A percentile compares a stretch with the other conserved stretches of the same genome.
These are phyloP conservation scores for Lanius ludovicianus DNA, from an alignment of 2,113 vertebrate genomes.

Conservation along the genomic window DNA sequence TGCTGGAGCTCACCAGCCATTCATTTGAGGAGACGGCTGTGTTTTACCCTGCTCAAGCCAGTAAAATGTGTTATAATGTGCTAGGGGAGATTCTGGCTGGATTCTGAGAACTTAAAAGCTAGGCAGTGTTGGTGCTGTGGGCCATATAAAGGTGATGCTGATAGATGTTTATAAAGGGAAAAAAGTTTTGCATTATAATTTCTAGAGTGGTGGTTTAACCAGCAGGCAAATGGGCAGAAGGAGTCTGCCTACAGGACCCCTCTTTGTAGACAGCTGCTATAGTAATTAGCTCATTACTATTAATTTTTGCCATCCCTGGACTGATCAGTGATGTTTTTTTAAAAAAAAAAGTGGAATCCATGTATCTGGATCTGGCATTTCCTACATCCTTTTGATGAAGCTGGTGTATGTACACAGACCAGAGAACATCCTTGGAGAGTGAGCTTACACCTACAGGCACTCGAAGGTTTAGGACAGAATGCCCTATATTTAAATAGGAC, in stretches of 20 bases:
- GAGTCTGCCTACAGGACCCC: constrained; percentile 64
- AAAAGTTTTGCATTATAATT: constrained; percentile 59
- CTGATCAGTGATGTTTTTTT: constrained; percentile 60
- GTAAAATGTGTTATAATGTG: constrained; percentile 68
- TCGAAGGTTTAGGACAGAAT: not conserved
- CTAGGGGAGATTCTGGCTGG: constrained; percentile 57
- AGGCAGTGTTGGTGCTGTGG: constrained; percentile 30
- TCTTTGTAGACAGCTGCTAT: constrained; percentile 69
- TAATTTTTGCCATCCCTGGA: constrained; percentile 70
- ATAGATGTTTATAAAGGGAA: constrained; percentile 47
- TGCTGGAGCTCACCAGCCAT: constrained; percentile 46
- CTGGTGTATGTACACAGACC: not conserved
- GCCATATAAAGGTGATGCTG: constrained; percentile 47
- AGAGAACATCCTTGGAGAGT: not conserved
- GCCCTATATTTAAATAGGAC: constrained; percentile 55
- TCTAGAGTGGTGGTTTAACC: constrained; percentile 50
- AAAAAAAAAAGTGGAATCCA: not conserved
- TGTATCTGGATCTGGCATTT: constrained; percentile 52
- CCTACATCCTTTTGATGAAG: constrained; percentile 22
- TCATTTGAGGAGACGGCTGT: constrained; percentile 23
- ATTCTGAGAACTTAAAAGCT: constrained; percentile 54
- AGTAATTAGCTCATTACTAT: constrained; percentile 74
- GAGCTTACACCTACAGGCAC: constrained; percentile 11
- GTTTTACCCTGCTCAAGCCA: constrained; percentile 24
- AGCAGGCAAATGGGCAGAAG: constrained; percentile 57